Evolutionary conservation across 2,888 invertebrate species (phyloP).

Genomic region (Priocnemis perturbator): DNA sequence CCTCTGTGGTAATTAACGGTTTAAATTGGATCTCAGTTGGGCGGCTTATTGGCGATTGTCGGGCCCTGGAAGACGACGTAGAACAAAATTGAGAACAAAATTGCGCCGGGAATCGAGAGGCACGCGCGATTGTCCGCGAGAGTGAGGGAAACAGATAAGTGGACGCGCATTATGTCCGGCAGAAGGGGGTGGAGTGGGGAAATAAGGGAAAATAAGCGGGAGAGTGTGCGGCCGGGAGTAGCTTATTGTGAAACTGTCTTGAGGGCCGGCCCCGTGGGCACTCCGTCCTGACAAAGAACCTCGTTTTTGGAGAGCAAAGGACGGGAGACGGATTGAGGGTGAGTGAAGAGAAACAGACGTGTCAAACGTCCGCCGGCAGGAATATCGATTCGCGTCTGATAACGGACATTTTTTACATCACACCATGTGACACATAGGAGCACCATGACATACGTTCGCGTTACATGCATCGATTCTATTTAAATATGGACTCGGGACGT

Average conservation of each 20-base stretch:
- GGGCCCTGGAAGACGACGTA: conserved; percentile 54
- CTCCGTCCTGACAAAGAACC: conserved; percentile 47
- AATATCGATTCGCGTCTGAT: conserved; percentile 36
- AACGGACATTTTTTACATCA: neutral
- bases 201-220: conserved; percentile 17
- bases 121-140: conserved; percentile 42
- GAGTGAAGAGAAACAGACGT: conserved; percentile 25
- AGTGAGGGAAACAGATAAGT: conserved; percentile 42
- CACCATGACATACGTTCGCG: no score
- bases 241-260: conserved; percentile 53
- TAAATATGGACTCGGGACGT: no score
- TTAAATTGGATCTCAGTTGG: conserved; percentile 66
- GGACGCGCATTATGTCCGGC: conserved; percentile 38
- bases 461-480: no score
- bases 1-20: conserved; percentile 66
- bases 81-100: conserved; percentile 65
- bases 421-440: no score
- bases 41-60: conserved; percentile 63
- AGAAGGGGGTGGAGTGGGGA: conserved; percentile 18
- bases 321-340: conserved; percentile 33
- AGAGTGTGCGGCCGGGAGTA: conserved; percentile 33
- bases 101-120: conserved; percentile 54
- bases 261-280: conserved; percentile 52
- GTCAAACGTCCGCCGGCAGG: conserved; percentile 31
- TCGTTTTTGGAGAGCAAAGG: conserved; percentile 51